A percentile compares a stretch with the other conserved stretches of the same genome.
phyloP scores from a whole-genome alignment of 2,888 invertebrate genomes.

The Peribatodes rhomboidaria region DNA sequence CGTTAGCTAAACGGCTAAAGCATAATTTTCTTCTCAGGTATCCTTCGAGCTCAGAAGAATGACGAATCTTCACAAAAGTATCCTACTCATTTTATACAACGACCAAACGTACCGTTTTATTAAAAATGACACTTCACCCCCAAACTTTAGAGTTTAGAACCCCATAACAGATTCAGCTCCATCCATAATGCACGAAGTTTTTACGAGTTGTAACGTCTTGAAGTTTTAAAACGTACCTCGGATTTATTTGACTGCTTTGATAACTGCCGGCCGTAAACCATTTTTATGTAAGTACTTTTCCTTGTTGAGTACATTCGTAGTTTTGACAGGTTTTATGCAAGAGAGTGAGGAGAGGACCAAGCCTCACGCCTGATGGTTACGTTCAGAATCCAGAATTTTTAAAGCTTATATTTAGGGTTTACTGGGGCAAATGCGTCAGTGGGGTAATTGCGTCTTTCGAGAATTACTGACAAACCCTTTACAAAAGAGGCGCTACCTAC shows the following conservation, averaged over 20 bases:
- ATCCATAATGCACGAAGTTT: slow-evolving; percentile 66
- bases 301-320: slow-evolving; percentile 9
- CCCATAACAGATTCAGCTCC: slow-evolving; percentile 58
- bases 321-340: not conserved
- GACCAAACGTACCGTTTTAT: slow-evolving; percentile 28
- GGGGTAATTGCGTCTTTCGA: too few relatives aligned
- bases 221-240: slow-evolving; percentile 62
- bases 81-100: slow-evolving; percentile 6
- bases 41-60: too few relatives aligned
- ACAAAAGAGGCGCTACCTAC: too few relatives aligned
- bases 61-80: not conserved
- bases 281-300: slow-evolving; percentile 35
- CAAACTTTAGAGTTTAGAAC: slow-evolving; percentile 46
- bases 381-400: too few relatives aligned
- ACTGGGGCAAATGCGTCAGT: too few relatives aligned
- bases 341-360: not conserved
- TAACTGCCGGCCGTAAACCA: slow-evolving; percentile 54
- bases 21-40: too few relatives aligned
- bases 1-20: too few relatives aligned
- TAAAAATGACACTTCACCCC: slow-evolving; percentile 39
- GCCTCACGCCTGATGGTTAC: too few relatives aligned
- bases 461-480: too few relatives aligned
- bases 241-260: slow-evolving; percentile 69
- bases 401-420: too few relatives aligned
- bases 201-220: slow-evolving; percentile 60